Percentiles rank a stretch among this genome's conserved stretches.
phyloP scores from a whole-genome alignment of 2,113 vertebrate genomes.

The Psittacara wagleri region DNA sequence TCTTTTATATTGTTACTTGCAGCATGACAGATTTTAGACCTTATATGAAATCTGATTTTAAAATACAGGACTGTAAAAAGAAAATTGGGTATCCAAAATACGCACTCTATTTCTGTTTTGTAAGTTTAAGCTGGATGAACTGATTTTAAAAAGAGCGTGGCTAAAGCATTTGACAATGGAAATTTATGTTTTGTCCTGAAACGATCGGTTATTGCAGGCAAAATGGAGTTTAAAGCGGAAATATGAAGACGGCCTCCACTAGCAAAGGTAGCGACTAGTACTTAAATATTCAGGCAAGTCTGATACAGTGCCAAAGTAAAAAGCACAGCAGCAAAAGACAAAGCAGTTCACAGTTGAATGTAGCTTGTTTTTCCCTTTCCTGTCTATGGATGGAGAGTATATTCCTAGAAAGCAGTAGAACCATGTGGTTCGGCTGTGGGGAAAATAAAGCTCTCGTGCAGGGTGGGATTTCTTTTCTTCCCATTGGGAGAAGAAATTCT shows the following conservation, averaged over 20 bases:
- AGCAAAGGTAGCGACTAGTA: not conserved
- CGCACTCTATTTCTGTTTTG: not conserved
- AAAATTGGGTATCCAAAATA: not conserved
- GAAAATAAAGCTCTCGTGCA: not conserved
- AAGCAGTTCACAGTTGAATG: not conserved
- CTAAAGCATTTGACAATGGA: not conserved
- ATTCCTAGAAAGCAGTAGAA: not conserved
- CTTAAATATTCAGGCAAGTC: not conserved
- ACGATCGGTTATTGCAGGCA: not conserved
- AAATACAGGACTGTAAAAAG: not conserved
- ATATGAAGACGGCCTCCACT: not conserved
- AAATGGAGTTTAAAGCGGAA: not conserved
- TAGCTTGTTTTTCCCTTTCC: not conserved
- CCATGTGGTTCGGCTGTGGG: not conserved
- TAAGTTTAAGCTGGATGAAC: not conserved
- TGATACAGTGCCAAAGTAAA: not conserved
- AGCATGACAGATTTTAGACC: not conserved
- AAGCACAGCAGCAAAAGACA: not conserved
- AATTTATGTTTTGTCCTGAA: not conserved
- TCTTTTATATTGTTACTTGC: not conserved
- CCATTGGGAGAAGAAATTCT: not conserved
- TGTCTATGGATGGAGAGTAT: not conserved
- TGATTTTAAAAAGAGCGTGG: not conserved
- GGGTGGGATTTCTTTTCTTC: not conserved
- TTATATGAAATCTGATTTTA: not conserved